Base-by-base conservation (phyloP, 2,797 vertebrate genomes). In the Odontamblyopus rebecca region DNA sequence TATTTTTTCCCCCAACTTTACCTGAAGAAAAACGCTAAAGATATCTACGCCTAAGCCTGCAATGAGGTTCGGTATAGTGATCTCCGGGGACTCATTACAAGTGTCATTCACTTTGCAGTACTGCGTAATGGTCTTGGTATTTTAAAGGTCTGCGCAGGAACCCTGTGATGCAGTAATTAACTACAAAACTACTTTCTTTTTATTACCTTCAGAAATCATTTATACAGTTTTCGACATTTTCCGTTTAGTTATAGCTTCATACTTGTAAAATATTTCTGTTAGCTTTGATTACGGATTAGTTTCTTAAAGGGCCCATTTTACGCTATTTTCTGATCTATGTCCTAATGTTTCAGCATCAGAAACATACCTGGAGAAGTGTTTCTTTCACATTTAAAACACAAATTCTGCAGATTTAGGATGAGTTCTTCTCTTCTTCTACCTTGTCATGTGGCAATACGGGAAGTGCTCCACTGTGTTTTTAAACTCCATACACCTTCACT, bases 41-140 rank as follows among this genome's bases (percentile, higher is more conserved):
- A 77, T 69, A 69, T 71, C 75, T 63, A 71, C 67, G 67, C 62
- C 78, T 78, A 75, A 84, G 79, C 84, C 41, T 78, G 69, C 79
- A 26, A 74, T 79, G 75, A 70, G 82, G 79, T 81, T 80, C n/a
- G 6, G 83, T 85, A 84, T 80, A 81, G 76, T 78, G 81, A 81
- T 82, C 88, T 83, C 78, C 0, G 16, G 86, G 84, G 89, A 83
- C 83, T 90, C 88, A 86, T 90, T 88, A 84, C 73, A 76, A 35
- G 75, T 35, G 66, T 54, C 63, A 57, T 83, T 86, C 84, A 76
- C 81, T 82, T 73, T 29, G 26, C 82, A 74, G 62, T 2, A 54
- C 78, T 67, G 78, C 77, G 71, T 82, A 83, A 88, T 81, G 78
- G 75, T 80, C 61, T 35, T 79, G 80, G 81, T 82, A 80, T 88